A percentile compares a stretch with the other conserved stretches of the same genome.
These are phyloP conservation scores for Amyelois transitella DNA, from an alignment of 1,140 invertebrate genomes.

Conservation along the genomic window DNA sequence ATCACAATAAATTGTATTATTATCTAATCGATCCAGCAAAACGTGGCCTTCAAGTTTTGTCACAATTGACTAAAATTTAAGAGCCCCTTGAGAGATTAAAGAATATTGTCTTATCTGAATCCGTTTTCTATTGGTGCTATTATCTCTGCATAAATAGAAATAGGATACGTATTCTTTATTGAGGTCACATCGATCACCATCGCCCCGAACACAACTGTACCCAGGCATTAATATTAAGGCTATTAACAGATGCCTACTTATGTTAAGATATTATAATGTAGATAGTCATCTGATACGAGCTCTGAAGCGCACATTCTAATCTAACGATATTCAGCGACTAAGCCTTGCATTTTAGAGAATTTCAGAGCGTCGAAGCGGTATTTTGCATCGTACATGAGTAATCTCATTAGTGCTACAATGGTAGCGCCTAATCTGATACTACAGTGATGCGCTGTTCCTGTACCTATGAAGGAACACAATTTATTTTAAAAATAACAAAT, in stretches of 20 bases:
- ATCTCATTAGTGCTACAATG: slow-evolving; percentile 47
- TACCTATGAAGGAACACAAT: background rate
- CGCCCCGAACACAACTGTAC: background rate
- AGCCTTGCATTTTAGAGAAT: slow-evolving; percentile 49
- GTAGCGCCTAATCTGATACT: slow-evolving; percentile 43
- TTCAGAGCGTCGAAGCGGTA: slow-evolving; percentile 33
- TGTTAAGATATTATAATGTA: background rate
- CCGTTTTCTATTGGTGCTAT: too few relatives aligned
- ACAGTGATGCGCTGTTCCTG: slow-evolving; percentile 17
- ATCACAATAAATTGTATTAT: too few relatives aligned
- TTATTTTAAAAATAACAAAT: background rate
- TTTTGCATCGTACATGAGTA: slow-evolving; percentile 48
- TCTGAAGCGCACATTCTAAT: slow-evolving; percentile 22
- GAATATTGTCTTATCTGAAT: too few relatives aligned
- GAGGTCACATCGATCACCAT: too few relatives aligned
- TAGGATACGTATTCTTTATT: too few relatives aligned
- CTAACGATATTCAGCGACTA: slow-evolving; percentile 37
- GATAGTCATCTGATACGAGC: background rate
- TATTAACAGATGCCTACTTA: background rate
- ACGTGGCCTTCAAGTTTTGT: too few relatives aligned
- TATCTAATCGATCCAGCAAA: too few relatives aligned
- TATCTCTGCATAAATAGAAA: too few relatives aligned
- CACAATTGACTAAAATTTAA: too few relatives aligned
- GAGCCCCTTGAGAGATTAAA: too few relatives aligned
- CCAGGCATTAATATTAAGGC: background rate